Conservation (phyloP, 2,797 vertebrate genomes). For the Botia almorhae region DNA sequence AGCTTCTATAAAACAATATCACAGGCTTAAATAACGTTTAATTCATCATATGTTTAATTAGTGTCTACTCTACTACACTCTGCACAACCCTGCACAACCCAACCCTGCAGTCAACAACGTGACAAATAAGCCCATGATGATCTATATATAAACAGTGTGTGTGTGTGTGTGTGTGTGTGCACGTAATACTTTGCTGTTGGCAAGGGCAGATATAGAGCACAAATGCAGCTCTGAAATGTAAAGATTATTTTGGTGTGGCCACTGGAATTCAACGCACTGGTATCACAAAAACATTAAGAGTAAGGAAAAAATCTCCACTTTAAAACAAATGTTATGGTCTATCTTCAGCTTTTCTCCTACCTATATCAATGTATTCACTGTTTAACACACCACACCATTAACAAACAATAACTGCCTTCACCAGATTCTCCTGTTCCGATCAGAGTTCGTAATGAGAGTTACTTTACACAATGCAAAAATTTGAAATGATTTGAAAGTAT, state of each 20-base stretch:
- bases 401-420: neutral
- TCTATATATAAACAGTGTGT: neutral
- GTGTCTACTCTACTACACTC: neutral
- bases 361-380: neutral
- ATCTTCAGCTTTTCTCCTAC: neutral
- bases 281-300: neutral
- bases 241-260: neutral
- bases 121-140: neutral
- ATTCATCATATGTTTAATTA: conserved; percentile 15
- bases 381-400: neutral
- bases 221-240: neutral
- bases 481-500: neutral
- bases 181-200: neutral
- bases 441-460: neutral
- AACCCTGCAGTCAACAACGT: neutral
- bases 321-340: neutral
- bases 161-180: too few species aligned
- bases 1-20: conserved; percentile 5
- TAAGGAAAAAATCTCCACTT: neutral
- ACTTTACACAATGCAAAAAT: neutral
- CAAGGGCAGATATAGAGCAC: neutral
- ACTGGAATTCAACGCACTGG: neutral
- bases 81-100: neutral
- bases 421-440: neutral
- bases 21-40: conserved; percentile 16